Base-by-base conservation (phyloP, 1,140 invertebrate species). In the Zaprionus camerounensis region DNA sequence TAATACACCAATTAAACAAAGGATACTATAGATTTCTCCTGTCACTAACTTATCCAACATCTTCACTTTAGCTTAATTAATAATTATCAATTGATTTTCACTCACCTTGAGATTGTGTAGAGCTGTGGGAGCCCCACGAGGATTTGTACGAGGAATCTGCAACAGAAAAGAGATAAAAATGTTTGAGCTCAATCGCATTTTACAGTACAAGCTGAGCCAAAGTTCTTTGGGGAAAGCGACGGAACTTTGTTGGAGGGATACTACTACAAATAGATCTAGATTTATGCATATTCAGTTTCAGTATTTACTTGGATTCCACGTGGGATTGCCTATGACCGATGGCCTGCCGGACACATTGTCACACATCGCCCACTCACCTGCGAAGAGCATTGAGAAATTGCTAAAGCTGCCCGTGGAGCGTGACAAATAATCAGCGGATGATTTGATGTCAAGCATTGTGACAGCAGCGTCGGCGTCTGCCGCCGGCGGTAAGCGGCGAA, bases 321-420 rank as follows among this genome's bases (percentile, higher is more conserved):
- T 80, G 82, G 79, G 66, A 83, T 79, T 76, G 64, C 66, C 76
- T 57, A 83, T 76, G 67, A 83, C 82, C 82, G 81, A 78, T 71
- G 80, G 87, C 78, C 83, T 79, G 84, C 81, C 71, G 78, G 83
- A 80, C 68, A 51, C 46, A 51, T 51, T 51, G 46, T 91, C 85
- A 85, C 81, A 88, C 85, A 85, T 73, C 74, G 81, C 79, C 82
- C 82, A 93, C 93, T 94, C 94, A 95, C 95, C 95, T 92, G 94
- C 95, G 93, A 95, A 95, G 82, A 95, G 94, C 95, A 95, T 95
- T 93, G 95, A 95, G 94, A 95, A 95, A 92, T 95, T 95, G 93
- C 95, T 95, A 93, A 95, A 95, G 62, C 95, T 95, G 88, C 95
- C 95, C 69, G 92, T 90, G 92, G 95, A 95, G 92, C 95, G 94